These are phyloP conservation scores for Drosophila yakuba DNA, from an alignment of 1,140 invertebrate species.

Conservation along the genomic window DNA sequence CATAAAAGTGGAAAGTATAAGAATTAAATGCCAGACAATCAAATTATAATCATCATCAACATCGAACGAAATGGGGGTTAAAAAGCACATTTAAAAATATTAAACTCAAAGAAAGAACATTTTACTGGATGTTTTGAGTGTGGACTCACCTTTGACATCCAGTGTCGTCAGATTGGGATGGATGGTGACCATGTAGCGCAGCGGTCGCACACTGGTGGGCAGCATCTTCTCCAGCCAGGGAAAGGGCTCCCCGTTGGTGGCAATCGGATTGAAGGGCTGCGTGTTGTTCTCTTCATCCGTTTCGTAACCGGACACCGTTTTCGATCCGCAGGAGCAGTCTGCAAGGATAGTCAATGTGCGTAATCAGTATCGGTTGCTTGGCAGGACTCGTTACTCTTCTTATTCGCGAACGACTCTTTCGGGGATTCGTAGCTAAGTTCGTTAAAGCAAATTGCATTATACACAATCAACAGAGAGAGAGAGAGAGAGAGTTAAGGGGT, in stretches of 20 bases:
- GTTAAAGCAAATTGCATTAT: conserved; percentile 72
- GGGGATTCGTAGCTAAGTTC: conserved; percentile 65
- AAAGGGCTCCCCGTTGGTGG: conserved; percentile 92
- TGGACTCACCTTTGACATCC: conserved; percentile 90
- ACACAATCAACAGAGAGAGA: conserved; percentile 66
- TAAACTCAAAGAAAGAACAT: no score
- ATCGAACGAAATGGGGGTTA: neutral
- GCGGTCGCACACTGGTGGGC: conserved; percentile 91
- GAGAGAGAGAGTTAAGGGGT: conserved; percentile 17
- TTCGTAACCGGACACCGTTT: conserved; percentile 88
- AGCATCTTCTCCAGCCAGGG: conserved; percentile 95
- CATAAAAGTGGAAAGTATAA: conserved; percentile 8
- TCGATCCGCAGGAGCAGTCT: conserved; percentile 90
- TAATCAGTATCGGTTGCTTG: conserved; percentile 23
- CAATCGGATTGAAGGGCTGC: conserved; percentile 87
- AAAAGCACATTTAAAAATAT: no score
- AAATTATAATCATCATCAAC: conserved; percentile 44
- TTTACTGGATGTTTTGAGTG: neutral
- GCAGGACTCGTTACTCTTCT: conserved; percentile 17
- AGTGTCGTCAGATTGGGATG: conserved; percentile 97
- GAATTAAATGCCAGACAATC: conserved; percentile 37
- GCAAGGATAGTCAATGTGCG: conserved; percentile 58
- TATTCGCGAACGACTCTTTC: conserved; percentile 28
- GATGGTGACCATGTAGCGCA: conserved; percentile 94
- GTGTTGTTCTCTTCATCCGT: conserved; percentile 88